These are phyloP conservation scores for Scotopteryx bipunctaria DNA, from an alignment of 2,888 invertebrate genomes.

Conservation along the genomic window DNA sequence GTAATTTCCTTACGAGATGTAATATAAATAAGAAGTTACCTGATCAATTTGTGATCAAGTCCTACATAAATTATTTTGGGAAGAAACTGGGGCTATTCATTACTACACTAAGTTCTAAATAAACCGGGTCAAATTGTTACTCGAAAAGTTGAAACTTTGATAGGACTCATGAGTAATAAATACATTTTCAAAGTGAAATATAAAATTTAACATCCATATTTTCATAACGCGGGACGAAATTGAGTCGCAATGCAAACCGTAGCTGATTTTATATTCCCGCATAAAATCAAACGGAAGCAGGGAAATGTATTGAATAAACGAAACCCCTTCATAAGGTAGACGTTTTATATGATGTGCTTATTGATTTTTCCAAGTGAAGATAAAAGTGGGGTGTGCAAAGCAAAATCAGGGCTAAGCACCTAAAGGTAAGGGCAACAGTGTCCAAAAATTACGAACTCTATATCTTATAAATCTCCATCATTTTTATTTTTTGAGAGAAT, in stretches of 20 bases:
- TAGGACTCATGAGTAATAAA: conserved; percentile 2
- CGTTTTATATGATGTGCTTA: not conserved
- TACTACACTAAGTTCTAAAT: not conserved
- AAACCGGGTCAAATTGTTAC: no score
- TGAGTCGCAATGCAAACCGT: conserved; percentile 13
- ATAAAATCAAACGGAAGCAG: conserved; percentile 20
- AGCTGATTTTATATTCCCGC: conserved; percentile 13
- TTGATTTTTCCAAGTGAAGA: no score
- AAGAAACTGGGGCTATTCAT: not conserved
- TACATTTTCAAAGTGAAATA: conserved; percentile 12
- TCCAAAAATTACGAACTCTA: no score
- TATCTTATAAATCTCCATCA: no score
- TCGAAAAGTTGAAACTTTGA: no score
- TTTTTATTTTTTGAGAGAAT: no score
- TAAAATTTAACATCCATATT: conserved; percentile 7
- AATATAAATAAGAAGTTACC: no score
- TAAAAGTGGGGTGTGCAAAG: no score
- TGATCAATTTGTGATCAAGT: no score
- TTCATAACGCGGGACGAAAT: conserved; percentile 11
- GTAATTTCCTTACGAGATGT: conserved; percentile 6
- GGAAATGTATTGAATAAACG: conserved; percentile 19
- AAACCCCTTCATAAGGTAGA: conserved; percentile 1
- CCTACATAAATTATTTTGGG: no score
- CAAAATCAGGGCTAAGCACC: no score
- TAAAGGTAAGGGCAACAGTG: no score